phyloP scores from a whole-genome alignment of 2,797 vertebrate genomes.

The Cyprinella venusta region DNA sequence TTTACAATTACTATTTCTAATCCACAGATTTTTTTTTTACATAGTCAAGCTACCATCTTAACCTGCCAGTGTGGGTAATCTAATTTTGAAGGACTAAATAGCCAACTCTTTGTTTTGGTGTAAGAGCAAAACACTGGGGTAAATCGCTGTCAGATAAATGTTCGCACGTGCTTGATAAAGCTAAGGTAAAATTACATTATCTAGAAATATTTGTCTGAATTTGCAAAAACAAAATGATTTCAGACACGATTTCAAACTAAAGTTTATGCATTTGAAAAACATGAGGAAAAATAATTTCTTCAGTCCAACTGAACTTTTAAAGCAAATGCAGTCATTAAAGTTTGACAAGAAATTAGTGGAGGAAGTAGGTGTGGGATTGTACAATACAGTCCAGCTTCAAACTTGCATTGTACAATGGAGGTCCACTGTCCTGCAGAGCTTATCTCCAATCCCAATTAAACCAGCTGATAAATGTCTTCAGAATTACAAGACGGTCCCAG shows the following conservation, averaged over 20 bases:
- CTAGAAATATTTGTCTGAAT: neutral
- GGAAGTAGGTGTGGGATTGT: neutral
- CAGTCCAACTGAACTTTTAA: neutral
- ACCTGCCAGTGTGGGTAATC: neutral
- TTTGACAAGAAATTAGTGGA: neutral
- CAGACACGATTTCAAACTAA: neutral
- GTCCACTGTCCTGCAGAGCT: neutral
- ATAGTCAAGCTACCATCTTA: neutral
- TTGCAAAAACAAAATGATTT: neutral
- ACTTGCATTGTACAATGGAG: neutral
- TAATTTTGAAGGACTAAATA: neutral
- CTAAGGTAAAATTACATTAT: neutral
- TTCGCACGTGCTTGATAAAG: no score
- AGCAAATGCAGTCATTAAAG: neutral
- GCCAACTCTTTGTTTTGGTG: neutral
- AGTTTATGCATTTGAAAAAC: neutral
- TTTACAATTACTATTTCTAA: neutral
- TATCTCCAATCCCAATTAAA: neutral
- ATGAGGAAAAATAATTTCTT: neutral
- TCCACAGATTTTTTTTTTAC: neutral
- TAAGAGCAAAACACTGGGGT: neutral
- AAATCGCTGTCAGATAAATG: neutral
- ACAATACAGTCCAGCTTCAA: neutral
- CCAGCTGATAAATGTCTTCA: neutral
- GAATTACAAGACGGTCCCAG: neutral